Evolutionary conservation across 2,113 vertebrate species (phyloP).

Genomic region (Glaucidium brasilianum): DNA sequence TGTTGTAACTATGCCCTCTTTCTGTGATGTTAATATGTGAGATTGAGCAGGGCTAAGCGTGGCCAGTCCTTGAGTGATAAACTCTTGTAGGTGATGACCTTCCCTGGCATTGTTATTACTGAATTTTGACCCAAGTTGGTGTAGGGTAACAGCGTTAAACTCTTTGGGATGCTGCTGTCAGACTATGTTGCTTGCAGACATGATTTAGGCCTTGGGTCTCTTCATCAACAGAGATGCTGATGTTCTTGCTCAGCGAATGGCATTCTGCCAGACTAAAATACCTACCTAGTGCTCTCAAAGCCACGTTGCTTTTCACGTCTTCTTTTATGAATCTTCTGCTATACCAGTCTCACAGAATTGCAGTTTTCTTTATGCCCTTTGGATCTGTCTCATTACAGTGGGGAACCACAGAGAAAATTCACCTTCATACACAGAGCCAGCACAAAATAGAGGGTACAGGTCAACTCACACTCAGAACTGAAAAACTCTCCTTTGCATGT

Average conservation of each 20-base stretch:
- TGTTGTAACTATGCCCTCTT: background rate
- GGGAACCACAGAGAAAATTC: background rate
- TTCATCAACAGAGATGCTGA: background rate
- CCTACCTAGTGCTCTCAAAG: background rate
- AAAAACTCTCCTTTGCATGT: background rate
- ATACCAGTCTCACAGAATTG: background rate
- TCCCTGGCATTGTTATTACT: background rate
- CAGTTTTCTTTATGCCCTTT: background rate
- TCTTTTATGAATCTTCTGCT: background rate
- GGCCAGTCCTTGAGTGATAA: background rate
- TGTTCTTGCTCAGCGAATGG: background rate
- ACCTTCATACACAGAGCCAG: background rate
- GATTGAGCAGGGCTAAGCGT: background rate
- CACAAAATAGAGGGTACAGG: background rate
- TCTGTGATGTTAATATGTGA: background rate
- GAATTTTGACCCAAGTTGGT: background rate
- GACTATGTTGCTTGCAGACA: background rate
- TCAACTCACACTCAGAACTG: background rate
- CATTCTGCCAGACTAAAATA: background rate
- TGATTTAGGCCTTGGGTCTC: background rate
- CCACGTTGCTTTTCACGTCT: background rate
- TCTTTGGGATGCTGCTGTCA: background rate
- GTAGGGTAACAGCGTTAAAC: background rate
- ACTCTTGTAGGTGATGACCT: background rate
- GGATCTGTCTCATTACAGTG: fast-evolving